A percentile compares a stretch with the other conserved stretches of the same genome.
Conservation (phyloP, 2,113 vertebrate genomes). For the Perccottus glenii region DNA sequence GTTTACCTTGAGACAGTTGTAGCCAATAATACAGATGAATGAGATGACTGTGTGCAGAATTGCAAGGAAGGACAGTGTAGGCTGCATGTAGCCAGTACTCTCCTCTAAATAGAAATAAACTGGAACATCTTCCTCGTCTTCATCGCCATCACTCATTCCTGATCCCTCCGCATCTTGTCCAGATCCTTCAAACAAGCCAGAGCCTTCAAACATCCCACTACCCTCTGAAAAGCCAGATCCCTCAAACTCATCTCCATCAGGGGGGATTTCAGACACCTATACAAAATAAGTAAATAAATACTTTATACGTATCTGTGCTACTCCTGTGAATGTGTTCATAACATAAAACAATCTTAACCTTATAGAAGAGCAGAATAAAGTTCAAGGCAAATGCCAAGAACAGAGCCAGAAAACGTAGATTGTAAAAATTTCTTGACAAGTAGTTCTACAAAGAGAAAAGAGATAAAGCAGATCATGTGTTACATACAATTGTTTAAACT, state of each 20-base stretch:
- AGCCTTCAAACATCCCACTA: conserved; percentile 75
- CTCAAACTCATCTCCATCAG: conserved; percentile 74
- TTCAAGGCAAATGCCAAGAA: conserved; percentile 93
- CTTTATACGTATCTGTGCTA: background rate
- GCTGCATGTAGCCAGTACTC: conserved; percentile 96
- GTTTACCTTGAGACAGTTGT: conserved; percentile 93
- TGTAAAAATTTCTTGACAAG: conserved; percentile 94
- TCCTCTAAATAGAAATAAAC: conserved; percentile 93
- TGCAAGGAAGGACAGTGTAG: conserved; percentile 83
- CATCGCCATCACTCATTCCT: conserved; percentile 76
- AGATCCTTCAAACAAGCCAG: conserved; percentile 75
- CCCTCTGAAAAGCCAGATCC: conserved; percentile 72
- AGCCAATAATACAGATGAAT: conserved; percentile 95
- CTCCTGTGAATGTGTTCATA: background rate
- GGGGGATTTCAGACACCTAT: conserved; percentile 88
- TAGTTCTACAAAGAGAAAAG: conserved; percentile 82
- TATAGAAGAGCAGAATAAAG: conserved; percentile 95
- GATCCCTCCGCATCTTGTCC: conserved; percentile 81
- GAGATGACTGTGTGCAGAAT: conserved; percentile 88
- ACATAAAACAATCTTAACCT: conserved; percentile 65
- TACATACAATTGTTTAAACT: background rate
- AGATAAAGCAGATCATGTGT: background rate
- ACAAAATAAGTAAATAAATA: background rate
- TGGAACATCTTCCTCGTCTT: conserved; percentile 84
- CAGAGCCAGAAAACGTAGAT: conserved; percentile 89